A percentile compares a stretch with the other conserved stretches of the same genome.
Evolutionary conservation across 2,113 vertebrate genomes (phyloP).

Genomic region (Sciurus niger): DNA sequence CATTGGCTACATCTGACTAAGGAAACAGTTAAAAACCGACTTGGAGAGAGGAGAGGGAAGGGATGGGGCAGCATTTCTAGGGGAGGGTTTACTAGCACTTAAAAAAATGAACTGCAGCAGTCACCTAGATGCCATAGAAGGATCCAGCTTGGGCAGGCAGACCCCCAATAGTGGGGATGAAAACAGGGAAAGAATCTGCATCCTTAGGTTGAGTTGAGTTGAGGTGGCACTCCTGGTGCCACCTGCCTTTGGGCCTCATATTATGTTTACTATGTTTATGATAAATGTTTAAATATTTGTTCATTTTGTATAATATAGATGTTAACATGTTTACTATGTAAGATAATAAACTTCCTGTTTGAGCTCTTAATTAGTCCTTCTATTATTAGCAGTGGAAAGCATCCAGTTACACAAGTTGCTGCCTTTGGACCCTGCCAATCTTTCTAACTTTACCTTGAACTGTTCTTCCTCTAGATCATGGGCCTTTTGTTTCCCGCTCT

Average conservation of each 20-base stretch:
- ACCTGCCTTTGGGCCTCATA: neutral
- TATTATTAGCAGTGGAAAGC: neutral
- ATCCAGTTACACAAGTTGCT: neutral
- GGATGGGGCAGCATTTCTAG: neutral
- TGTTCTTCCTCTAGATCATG: neutral
- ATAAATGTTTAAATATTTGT: neutral
- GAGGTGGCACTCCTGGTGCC: neutral
- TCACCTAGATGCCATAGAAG: neutral
- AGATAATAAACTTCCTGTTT: neutral
- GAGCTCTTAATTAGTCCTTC: conserved; percentile 18
- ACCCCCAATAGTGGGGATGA: neutral
- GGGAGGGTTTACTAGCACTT: neutral
- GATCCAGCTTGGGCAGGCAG: neutral
- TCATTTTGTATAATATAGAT: neutral
- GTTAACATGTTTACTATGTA: neutral
- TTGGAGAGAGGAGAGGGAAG: neutral
- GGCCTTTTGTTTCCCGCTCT: neutral
- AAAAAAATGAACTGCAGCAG: neutral
- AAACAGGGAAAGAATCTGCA: neutral
- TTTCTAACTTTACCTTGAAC: neutral
- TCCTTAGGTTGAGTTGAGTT: neutral
- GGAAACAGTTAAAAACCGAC: neutral
- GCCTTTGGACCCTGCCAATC: neutral
- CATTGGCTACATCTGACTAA: neutral
- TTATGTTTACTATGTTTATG: neutral